Evolutionary conservation across 2,888 invertebrate species (phyloP).

Genomic region (Eristalis intricaria): DNA sequence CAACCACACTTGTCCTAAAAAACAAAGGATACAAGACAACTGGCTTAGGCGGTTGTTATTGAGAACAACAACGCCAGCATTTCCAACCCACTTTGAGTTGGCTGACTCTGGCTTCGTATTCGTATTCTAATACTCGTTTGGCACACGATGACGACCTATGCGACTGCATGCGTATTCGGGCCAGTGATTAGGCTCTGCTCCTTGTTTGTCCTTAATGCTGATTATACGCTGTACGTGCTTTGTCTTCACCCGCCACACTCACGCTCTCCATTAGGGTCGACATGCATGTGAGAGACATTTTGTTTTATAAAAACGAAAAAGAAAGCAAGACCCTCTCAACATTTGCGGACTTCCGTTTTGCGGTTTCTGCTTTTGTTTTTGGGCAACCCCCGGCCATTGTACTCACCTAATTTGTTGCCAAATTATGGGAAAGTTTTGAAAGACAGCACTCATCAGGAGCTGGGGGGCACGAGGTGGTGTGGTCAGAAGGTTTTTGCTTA

Average conservation of each 20-base stretch:
- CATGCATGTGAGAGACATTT: background rate
- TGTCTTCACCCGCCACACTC: background rate
- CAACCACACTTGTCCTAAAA: conserved; percentile 17
- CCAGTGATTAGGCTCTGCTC: conserved; percentile 38
- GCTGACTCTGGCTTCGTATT: too few relatives aligned
- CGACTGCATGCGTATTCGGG: conserved; percentile 32
- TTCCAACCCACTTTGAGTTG: background rate
- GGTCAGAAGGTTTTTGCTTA: conserved; percentile 25
- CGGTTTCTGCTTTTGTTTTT: background rate
- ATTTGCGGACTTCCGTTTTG: background rate
- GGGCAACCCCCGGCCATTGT: conserved; percentile 2
- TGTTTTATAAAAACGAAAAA: conserved; percentile 2
- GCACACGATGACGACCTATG: background rate
- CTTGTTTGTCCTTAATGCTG: conserved; percentile 21
- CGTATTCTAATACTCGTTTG: background rate
- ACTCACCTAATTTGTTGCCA: conserved; percentile 43
- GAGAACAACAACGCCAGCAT: background rate
- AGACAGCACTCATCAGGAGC: background rate
- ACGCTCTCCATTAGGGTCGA: background rate
- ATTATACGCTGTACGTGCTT: conserved; percentile 22
- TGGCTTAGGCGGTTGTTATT: background rate
- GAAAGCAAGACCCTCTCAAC: background rate
- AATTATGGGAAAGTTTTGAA: conserved; percentile 45
- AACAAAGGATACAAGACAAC: conserved; percentile 24
- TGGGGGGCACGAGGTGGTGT: background rate